phyloP scores from a whole-genome alignment of 2,888 invertebrate species.

The Leistus spinibarbis region DNA sequence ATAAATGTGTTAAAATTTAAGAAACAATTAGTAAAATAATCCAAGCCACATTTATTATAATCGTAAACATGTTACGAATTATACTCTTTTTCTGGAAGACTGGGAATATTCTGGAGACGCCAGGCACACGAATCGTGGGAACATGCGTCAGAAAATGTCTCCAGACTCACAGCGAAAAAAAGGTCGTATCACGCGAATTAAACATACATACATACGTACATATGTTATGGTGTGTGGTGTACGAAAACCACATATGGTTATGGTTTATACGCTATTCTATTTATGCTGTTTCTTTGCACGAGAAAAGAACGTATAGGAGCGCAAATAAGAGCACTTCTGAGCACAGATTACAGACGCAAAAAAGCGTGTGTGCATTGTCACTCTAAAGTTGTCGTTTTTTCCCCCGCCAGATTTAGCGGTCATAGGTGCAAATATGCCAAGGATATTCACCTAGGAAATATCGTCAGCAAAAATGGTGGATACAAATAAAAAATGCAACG shows the following conservation, averaged over 20 bases:
- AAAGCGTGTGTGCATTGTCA: not conserved
- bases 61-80: not conserved
- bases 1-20: no score
- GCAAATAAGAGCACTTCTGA: not conserved
- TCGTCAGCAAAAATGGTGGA: not conserved
- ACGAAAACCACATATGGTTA: not conserved
- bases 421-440: not conserved
- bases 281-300: not conserved
- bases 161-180: conserved; percentile 4
- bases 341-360: not conserved
- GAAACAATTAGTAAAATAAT: no score
- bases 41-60: not conserved
- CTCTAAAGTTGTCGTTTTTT: not conserved
- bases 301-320: not conserved
- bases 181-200: not conserved
- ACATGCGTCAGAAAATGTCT: not conserved
- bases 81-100: not conserved
- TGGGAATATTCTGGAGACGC: not conserved
- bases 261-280: not conserved
- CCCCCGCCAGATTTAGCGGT: not conserved
- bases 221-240: not conserved
- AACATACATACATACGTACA: not conserved
- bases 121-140: not conserved
- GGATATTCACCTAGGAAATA: not conserved
- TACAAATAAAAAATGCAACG: no score